phyloP scores from a whole-genome alignment of 2,888 invertebrate species.

The Agrochola lychnidis region DNA sequence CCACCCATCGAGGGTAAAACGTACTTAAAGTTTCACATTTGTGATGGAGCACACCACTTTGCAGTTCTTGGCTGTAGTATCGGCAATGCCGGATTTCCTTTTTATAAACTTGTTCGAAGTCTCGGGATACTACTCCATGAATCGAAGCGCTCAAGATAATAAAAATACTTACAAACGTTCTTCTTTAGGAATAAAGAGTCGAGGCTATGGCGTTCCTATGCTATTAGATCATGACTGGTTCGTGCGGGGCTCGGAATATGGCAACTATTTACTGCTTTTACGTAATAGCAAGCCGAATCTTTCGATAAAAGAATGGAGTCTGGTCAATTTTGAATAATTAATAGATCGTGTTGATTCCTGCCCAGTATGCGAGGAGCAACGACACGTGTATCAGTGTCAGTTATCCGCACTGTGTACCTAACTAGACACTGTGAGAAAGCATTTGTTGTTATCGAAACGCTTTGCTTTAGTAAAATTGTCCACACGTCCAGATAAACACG shows the following conservation, averaged over 20 bases:
- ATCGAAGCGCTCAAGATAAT: conserved; percentile 20
- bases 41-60: conserved; percentile 50
- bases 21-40: conserved; percentile 62
- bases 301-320: conserved; percentile 11
- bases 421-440: conserved; percentile 37
- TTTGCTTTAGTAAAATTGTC: conserved; percentile 33
- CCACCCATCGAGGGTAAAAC: conserved; percentile 66
- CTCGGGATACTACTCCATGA: conserved; percentile 22
- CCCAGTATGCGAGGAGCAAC: conserved; percentile 21
- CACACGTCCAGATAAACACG: conserved; percentile 6
- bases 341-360: conserved; percentile 7
- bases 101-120: conserved; percentile 45
- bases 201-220: conserved; percentile 10
- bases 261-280: conserved; percentile 43
- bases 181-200: conserved; percentile 35
- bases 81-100: conserved; percentile 34
- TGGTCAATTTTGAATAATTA: conserved; percentile 21
- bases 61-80: conserved; percentile 41
- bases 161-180: conserved; percentile 35
- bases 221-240: conserved; percentile 35
- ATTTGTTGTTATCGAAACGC: conserved; percentile 12
- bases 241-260: conserved; percentile 23
- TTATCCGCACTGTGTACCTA: conserved; percentile 46
- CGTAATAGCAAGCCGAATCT: conserved; percentile 32
- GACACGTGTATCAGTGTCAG: conserved; percentile 26